phyloP scores from a whole-genome alignment of 2,113 vertebrate species.

The Dipodomys ordii region DNA sequence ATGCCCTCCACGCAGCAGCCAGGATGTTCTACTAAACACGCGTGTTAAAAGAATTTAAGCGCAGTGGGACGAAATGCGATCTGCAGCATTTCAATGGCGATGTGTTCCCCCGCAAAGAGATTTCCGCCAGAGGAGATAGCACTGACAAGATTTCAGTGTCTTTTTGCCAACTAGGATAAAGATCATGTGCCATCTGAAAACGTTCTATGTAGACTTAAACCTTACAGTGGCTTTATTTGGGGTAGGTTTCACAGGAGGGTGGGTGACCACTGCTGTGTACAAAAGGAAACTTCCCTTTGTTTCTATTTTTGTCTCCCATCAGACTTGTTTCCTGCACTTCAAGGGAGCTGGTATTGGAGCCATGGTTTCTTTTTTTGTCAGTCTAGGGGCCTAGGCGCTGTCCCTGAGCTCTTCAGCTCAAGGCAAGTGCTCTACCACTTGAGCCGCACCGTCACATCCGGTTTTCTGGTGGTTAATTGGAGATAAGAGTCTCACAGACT shows the following conservation, averaged over 20 bases:
- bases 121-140: conserved; percentile 24
- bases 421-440: no score
- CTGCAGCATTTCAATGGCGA: conserved; percentile 55
- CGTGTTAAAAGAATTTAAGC: conserved; percentile 14
- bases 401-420: no score
- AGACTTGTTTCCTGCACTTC: not conserved
- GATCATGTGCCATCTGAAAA: conserved; percentile 26
- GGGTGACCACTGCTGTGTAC: not conserved
- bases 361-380: not conserved
- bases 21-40: not conserved
- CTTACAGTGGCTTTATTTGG: conserved; percentile 63
- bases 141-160: conserved; percentile 70
- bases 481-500: no score
- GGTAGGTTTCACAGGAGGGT: conserved; percentile 50
- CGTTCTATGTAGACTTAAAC: conserved; percentile 68
- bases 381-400: no score
- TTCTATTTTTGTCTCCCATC: conserved; percentile 27
- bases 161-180: conserved; percentile 72
- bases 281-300: conserved; percentile 9
- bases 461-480: no score
- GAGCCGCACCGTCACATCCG: no score
- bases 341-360: not conserved
- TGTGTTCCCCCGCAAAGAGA: conserved; percentile 58
- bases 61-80: not conserved
- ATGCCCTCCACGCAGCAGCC: not conserved